phyloP scores from a whole-genome alignment of 2,888 invertebrate genomes.

The Anorthoa munda region DNA sequence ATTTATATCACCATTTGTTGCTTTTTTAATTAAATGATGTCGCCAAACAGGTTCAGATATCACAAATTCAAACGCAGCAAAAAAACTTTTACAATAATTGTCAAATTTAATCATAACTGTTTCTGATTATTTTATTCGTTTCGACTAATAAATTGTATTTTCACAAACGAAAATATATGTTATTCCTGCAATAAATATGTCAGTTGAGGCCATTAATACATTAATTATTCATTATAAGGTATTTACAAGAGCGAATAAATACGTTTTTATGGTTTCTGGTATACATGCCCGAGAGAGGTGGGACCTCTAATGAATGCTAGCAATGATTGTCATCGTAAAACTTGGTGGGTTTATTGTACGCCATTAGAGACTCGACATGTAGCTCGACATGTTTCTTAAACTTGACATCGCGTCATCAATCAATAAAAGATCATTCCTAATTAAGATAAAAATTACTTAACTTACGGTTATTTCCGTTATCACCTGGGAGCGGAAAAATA shows the following conservation, averaged over 20 bases:
- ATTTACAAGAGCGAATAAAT: constrained; percentile 69
- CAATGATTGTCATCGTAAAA: constrained; percentile 70
- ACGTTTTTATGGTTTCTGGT: constrained; percentile 65
- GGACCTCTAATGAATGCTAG: constrained; percentile 65
- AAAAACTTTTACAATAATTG: constrained; percentile 49
- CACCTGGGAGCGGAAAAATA: constrained; percentile 19
- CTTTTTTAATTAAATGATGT: constrained; percentile 53
- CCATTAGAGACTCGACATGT: constrained; percentile 62
- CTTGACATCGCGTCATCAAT: constrained; percentile 52
- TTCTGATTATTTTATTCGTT: constrained; percentile 42
- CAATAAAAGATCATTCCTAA: constrained; percentile 52
- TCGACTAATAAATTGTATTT: constrained; percentile 48
- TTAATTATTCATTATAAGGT: constrained; percentile 68
- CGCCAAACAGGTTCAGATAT: constrained; percentile 37
- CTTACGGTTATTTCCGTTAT: constrained; percentile 24
- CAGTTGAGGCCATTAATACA: constrained; percentile 57
- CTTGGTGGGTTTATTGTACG: constrained; percentile 65
- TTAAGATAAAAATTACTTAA: constrained; percentile 54
- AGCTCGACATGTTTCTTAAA: constrained; percentile 58
- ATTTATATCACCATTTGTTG: constrained; percentile 38
- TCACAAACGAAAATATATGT: constrained; percentile 36
- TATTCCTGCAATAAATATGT: constrained; percentile 64
- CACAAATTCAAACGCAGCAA: constrained; percentile 31
- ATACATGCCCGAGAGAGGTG: constrained; percentile 19
- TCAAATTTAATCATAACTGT: constrained; percentile 64